A percentile compares a stretch with the other conserved stretches of the same genome.
phyloP scores from a whole-genome alignment of 2,888 invertebrate species.

The Cephus pygmeus region DNA sequence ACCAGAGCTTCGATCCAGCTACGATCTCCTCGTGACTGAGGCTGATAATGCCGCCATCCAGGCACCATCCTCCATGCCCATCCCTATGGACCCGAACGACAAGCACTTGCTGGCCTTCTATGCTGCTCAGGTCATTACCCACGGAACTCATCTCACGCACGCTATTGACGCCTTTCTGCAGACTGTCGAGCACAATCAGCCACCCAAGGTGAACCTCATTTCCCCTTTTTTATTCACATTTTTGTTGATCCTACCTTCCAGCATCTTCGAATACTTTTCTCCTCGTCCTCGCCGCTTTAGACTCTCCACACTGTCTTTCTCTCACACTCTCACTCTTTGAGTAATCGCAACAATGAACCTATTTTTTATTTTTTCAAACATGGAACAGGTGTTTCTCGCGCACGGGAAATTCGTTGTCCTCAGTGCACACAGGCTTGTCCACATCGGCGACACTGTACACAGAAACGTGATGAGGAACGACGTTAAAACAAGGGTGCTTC shows the following conservation, averaged over 20 bases:
- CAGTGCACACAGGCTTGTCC: slow-evolving; percentile 92
- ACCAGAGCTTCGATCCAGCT: slow-evolving; percentile 78
- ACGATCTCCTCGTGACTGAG: slow-evolving; percentile 80
- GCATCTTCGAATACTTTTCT: background rate
- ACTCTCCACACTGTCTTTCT: background rate
- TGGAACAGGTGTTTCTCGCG: slow-evolving; percentile 78
- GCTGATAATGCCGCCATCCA: slow-evolving; percentile 73
- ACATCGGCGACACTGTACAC: slow-evolving; percentile 94
- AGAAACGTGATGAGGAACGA: slow-evolving; percentile 83
- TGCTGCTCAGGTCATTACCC: slow-evolving; percentile 86
- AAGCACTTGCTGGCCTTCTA: slow-evolving; percentile 88
- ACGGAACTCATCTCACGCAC: slow-evolving; percentile 85
- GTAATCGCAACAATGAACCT: background rate
- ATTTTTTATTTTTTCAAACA: background rate
- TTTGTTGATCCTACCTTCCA: background rate
- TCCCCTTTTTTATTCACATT: slow-evolving; percentile 29
- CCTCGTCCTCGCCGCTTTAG: background rate
- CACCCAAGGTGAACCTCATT: slow-evolving; percentile 76
- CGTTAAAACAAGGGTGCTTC: slow-evolving; percentile 77
- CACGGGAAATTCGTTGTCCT: slow-evolving; percentile 95
- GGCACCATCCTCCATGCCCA: slow-evolving; percentile 62
- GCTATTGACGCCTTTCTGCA: slow-evolving; percentile 93
- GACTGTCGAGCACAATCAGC: slow-evolving; percentile 92
- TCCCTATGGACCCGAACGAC: slow-evolving; percentile 78
- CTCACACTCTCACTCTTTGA: background rate